Percentiles rank a stretch among this genome's conserved stretches.
phyloP scores from a whole-genome alignment of 2,888 invertebrate species.

The Scaptomyza polygonia region DNA sequence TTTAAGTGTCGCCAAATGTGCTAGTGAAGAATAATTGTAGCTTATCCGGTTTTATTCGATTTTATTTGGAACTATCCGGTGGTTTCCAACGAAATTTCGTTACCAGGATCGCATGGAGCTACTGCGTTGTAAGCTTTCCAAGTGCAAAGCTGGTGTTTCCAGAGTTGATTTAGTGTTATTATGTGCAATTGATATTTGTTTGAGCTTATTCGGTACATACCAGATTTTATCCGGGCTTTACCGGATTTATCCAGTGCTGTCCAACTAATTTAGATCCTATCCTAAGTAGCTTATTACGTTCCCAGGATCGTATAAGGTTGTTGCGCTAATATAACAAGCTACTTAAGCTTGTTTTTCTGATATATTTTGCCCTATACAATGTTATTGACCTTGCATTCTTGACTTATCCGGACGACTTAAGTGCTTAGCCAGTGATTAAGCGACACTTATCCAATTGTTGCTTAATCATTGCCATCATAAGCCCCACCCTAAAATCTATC shows the following conservation, averaged over 20 bases:
- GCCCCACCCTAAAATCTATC: slow-evolving; percentile 1
- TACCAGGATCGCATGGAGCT: too few relatives aligned
- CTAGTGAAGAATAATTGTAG: neutral
- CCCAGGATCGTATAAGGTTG: neutral
- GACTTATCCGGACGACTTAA: slow-evolving; percentile 4
- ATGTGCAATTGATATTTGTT: neutral
- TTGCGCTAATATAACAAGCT: neutral
- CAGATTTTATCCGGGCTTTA: slow-evolving; percentile 8
- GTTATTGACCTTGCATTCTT: neutral
- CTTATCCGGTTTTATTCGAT: slow-evolving; percentile 10
- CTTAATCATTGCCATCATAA: slow-evolving; percentile 32
- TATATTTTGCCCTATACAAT: neutral
- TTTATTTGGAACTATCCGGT: neutral
- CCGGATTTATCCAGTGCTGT: neutral
- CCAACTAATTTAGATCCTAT: neutral
- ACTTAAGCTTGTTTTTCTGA: neutral
- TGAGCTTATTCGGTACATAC: neutral
- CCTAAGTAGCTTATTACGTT: neutral
- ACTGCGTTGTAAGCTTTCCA: too few relatives aligned
- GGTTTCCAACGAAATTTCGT: too few relatives aligned
- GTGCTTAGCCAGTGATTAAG: slow-evolving; percentile 9
- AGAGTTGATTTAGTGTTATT: too few relatives aligned
- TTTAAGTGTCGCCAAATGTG: neutral
- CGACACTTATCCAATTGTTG: slow-evolving; percentile 6
- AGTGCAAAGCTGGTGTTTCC: too few relatives aligned